Percentiles rank a stretch among this genome's conserved stretches.
These are phyloP conservation scores for Prunella fulvescens DNA, from an alignment of 2,113 vertebrate species.

Conservation along the genomic window DNA sequence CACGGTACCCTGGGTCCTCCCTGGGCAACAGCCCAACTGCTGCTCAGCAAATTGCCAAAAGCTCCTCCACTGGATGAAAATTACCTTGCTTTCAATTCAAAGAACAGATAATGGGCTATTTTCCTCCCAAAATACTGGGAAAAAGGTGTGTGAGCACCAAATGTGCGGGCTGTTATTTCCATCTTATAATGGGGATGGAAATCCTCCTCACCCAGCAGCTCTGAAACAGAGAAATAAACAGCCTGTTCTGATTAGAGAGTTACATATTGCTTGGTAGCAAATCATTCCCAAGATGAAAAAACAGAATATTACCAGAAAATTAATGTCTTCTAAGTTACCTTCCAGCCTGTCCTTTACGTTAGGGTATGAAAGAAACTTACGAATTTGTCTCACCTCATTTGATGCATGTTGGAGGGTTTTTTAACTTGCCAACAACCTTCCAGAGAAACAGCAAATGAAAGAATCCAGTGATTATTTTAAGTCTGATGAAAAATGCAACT, in stretches of 20 bases:
- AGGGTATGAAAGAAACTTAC: neutral
- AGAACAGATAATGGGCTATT: conserved; percentile 38
- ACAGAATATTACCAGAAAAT: neutral
- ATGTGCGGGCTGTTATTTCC: neutral
- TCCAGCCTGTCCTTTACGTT: neutral
- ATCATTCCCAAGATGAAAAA: neutral
- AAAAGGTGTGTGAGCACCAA: neutral
- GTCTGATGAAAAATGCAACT: neutral
- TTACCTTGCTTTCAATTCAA: conserved; percentile 9
- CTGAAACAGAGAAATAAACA: neutral
- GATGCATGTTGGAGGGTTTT: neutral
- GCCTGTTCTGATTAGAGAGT: neutral
- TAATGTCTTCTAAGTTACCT: neutral
- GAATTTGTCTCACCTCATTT: neutral
- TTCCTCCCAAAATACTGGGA: neutral
- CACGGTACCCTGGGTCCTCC: rapidly evolving
- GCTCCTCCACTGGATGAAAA: neutral
- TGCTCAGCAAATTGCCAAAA: neutral
- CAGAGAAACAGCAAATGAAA: neutral
- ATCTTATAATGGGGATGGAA: neutral
- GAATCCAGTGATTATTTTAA: neutral
- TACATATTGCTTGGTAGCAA: neutral
- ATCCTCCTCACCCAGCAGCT: neutral
- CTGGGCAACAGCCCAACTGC: neutral
- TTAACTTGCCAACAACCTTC: neutral